These are phyloP conservation scores for Pocillopora meandrina DNA, from an alignment of 92 coral and sea anemone genomes.

Conservation along the genomic window DNA sequence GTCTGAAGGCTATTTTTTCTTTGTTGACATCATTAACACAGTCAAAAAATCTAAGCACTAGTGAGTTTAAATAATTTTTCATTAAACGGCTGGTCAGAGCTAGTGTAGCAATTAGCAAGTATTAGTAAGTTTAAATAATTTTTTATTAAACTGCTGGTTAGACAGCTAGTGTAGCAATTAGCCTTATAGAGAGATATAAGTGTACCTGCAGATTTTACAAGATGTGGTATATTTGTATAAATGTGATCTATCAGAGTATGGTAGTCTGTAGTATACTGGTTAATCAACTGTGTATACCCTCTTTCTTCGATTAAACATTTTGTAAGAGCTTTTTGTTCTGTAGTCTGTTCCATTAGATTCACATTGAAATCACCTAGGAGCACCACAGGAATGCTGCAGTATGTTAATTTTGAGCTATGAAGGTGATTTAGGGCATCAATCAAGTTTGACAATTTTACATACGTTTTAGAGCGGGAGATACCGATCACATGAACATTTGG, in stretches of 20 bases:
- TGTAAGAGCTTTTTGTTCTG: conserved; percentile 1
- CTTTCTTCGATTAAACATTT: conserved; percentile 5
- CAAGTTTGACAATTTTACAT: not conserved
- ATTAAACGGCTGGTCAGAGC: too few relatives aligned
- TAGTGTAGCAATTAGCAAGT: too few relatives aligned
- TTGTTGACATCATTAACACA: too few relatives aligned
- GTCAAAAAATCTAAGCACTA: too few relatives aligned
- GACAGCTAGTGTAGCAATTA: too few relatives aligned
- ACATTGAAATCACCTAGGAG: conserved; percentile 42
- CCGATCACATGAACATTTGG: too few relatives aligned
- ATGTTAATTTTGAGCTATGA: not conserved
- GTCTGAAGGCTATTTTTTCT: too few relatives aligned
- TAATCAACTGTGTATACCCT: conserved; percentile 19
- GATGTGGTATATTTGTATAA: conserved; percentile 28
- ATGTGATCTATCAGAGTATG: conserved; percentile 23
- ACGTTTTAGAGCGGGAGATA: not conserved
- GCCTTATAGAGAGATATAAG: not conserved
- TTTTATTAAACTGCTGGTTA: too few relatives aligned
- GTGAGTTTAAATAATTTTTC: too few relatives aligned
- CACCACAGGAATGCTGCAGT: not conserved
- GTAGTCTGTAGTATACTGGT: conserved; percentile 24
- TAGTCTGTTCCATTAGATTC: conserved; percentile 28
- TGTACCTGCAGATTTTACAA: conserved; percentile 9
- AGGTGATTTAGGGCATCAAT: not conserved
- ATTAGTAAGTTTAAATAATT: too few relatives aligned